Percentiles rank a stretch among this genome's conserved stretches.
Conservation (phyloP, 2,797 vertebrate genomes). For the Cuniculus paca region DNA sequence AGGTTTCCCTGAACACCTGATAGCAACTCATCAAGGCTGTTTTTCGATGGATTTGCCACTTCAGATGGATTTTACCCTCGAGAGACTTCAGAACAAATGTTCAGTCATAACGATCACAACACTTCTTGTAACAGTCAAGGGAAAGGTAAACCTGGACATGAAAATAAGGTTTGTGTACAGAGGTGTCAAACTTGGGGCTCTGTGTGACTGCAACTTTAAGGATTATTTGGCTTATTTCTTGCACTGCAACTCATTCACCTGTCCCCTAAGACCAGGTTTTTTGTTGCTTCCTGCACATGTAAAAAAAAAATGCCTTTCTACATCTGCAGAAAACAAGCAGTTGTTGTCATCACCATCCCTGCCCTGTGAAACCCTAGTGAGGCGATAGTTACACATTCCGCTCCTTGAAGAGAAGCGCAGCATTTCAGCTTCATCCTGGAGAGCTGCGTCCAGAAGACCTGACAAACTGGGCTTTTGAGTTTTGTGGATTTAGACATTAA, state of each 20-base stretch:
- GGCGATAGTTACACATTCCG: conserved; percentile 57
- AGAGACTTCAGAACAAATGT: conserved; percentile 39
- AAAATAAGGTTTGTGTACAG: neutral
- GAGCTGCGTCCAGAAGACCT: neutral
- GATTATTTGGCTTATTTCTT: conserved; percentile 69
- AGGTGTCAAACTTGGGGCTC: conserved; percentile 26
- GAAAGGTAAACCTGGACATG: neutral
- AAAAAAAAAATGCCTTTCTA: conserved; percentile 79
- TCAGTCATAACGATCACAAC: neutral
- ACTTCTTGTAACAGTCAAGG: neutral
- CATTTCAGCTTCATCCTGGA: neutral
- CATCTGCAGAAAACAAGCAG: conserved; percentile 77
- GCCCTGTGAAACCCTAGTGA: conserved; percentile 81
- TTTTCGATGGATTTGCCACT: neutral
- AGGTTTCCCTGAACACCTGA: neutral
- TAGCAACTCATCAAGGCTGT: neutral
- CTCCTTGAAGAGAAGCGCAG: conserved; percentile 50
- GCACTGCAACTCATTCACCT: conserved; percentile 57
- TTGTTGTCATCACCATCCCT: conserved; percentile 76
- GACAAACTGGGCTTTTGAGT: conserved; percentile 44
- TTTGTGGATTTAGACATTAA: conserved; percentile 19
- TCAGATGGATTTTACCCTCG: neutral
- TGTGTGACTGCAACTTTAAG: conserved; percentile 67
- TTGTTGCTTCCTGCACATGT: conserved; percentile 64
- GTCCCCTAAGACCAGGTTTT: conserved; percentile 65